These are phyloP conservation scores for Epizoanthus stellaris DNA, from an alignment of 92 coral and sea anemone genomes.

Conservation along the genomic window DNA sequence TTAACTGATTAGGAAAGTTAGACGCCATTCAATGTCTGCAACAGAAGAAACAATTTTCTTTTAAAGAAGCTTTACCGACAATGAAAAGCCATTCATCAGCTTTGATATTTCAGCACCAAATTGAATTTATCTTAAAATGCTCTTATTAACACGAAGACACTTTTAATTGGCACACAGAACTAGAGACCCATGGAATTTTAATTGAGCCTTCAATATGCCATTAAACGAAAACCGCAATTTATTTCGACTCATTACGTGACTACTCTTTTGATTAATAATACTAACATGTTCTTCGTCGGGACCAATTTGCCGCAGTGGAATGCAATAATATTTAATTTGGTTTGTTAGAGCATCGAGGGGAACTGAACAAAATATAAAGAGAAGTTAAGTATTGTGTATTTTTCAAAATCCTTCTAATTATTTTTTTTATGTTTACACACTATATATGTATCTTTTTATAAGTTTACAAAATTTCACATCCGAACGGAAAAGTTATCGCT, in stretches of 20 bases:
- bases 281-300: not conserved
- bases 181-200: constrained; percentile 9
- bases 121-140: not conserved
- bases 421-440: too few species aligned
- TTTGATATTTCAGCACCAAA: not conserved
- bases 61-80: not conserved
- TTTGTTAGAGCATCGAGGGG: not conserved
- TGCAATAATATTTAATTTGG: not conserved
- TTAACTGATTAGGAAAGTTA: not conserved
- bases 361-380: not conserved
- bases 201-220: not conserved
- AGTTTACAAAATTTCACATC: too few species aligned
- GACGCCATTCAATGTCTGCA: not conserved
- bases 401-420: not conserved
- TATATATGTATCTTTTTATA: too few species aligned
- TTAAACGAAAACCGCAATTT: not conserved
- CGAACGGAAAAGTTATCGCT: too few species aligned
- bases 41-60: not conserved
- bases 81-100: not conserved
- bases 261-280: constrained; percentile 13
- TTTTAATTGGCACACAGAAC: constrained; percentile 11
- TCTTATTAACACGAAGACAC: not conserved
- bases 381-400: not conserved
- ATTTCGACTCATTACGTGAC: not conserved
- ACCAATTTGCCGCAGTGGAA: constrained; percentile 14